Evolutionary conservation across 2,888 invertebrate genomes (phyloP), one percentile per base, ranked within the genome.

Genomic region (Ctenicera cuprea): DNA sequence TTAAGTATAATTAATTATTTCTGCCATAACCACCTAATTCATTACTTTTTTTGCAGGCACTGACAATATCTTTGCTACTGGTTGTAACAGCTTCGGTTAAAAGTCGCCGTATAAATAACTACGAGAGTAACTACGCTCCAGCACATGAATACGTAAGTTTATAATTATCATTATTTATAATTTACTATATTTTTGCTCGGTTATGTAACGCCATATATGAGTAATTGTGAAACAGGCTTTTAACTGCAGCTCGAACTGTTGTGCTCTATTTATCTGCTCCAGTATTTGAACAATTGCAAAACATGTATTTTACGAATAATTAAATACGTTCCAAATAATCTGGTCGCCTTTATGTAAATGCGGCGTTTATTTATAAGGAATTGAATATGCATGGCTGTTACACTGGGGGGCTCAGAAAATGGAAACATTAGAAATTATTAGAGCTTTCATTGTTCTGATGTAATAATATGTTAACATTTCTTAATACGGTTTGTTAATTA

Each of bases 141-240:
- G 77, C 76, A 33, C 81, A 80, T 72, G 78, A 79, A 73, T 78
- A 81, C 69, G 81, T 80, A 80, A 80, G 81, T 81, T 75, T 66
- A 66, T 37, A 65, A 50, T 52, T 65, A 63, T n/a, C 48, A 37
- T 65, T 20, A 52, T 26, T 65, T 50, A 37, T 52, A 50, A 52
- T 41, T 50, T 37, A 52, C 37, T 18, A 16, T 26, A 45, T 22
- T 65, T 45, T 50, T 33, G 48, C 45, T 45, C 20, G 14, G 52
- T 65, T 65, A 38, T 38, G 22, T 33, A 52, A 64, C 14, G 12
- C 12, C 62, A 59, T 59, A 18, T 59, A 38, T 59, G 59, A 59
- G 59, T 62, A 45, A 62, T 62, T 62, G 62, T 16, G 45, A 62
- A 62, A 62, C 45, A 45, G 22, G 62, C 62, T 45, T 45, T 30